Base-by-base conservation (phyloP, 2,888 invertebrate species). In the Watsonalla cultraria region DNA sequence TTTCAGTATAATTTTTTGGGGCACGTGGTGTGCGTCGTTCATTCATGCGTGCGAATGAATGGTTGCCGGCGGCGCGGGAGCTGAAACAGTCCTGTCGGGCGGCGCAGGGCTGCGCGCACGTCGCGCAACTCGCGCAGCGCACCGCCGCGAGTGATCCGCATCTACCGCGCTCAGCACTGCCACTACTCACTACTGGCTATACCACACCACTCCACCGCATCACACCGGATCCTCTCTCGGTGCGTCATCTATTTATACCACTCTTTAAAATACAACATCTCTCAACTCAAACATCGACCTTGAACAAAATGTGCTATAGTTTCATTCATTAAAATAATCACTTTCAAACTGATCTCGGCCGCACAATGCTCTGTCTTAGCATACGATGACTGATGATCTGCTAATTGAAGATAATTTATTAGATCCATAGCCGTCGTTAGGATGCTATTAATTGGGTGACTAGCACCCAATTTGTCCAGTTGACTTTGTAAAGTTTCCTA, bases 31-130 rank as follows among this genome's bases (percentile, higher is more conserved):
- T 68, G 61, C 70, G 65, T 79, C 74, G 76, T 81, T 84, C 89
- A 90, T 89, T 90, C 84, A 89, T 82, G 82, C 75, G 78, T 74
- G 70, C 67, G 80, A 84, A 77, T 87, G 87, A 88, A 88, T 87
- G 86, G 76, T 71, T 49, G 49, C 14, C 49, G 37, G 47, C 47
- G 47, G 35, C 13, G 47, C 47, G 74, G 71, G 65, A 60, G 64
- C 56, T 61, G 65, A 60, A 61, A 63, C 60, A 52, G 65, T 54
- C 55, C 57, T 53, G 87, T 85, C 83, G 81, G 76, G 72, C 73
- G 78, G 74, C 82, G 84, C 78, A 70, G 76, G 80, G 76, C 75
- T 78, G 85, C 84, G 85, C 82, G 80, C 80, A 74, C 78, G 78
- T 74, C 76, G 83, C 82, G 82, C 80, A 68, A 69, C 70, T 68